Conservation (phyloP, 2,113 vertebrate species). For the Okapia johnstoni region DNA sequence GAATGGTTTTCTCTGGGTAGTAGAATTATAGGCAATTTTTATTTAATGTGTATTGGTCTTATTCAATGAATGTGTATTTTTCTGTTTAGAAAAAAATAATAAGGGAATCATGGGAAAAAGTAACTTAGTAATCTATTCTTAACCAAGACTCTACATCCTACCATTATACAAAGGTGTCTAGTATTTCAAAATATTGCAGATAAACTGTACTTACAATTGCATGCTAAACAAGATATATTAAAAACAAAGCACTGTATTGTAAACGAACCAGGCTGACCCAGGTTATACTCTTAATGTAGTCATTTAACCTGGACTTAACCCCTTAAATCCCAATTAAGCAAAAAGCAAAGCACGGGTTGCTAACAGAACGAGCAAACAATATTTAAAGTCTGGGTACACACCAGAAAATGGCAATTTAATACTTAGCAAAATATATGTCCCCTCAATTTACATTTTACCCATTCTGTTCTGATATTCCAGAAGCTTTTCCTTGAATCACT, state of each 20-base stretch:
- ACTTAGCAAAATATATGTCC: not conserved
- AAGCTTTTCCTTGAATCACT: not conserved
- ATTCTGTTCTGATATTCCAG: not conserved
- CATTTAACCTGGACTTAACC: constrained; percentile 12
- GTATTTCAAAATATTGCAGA: not conserved
- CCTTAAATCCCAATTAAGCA: not conserved
- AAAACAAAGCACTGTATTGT: not conserved
- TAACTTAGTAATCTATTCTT: not conserved
- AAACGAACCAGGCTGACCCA: not conserved
- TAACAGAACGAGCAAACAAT: constrained; percentile 6
- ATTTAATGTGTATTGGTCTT: not conserved
- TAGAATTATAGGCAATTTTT: constrained; percentile 29
- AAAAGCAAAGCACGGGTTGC: constrained; percentile 4
- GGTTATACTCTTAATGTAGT: not conserved
- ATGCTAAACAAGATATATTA: not conserved
- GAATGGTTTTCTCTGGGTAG: not conserved
- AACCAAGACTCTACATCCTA: not conserved
- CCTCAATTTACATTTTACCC: not conserved
- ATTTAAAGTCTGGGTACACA: not conserved
- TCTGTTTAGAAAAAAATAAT: not conserved
- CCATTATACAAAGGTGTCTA: not conserved
- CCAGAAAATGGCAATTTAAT: not conserved
- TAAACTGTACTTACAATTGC: not conserved
- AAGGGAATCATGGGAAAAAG: not conserved
- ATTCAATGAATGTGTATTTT: constrained; percentile 29